Conservation (phyloP, 1,140 invertebrate genomes). For the Drosophila kohkoa region DNA sequence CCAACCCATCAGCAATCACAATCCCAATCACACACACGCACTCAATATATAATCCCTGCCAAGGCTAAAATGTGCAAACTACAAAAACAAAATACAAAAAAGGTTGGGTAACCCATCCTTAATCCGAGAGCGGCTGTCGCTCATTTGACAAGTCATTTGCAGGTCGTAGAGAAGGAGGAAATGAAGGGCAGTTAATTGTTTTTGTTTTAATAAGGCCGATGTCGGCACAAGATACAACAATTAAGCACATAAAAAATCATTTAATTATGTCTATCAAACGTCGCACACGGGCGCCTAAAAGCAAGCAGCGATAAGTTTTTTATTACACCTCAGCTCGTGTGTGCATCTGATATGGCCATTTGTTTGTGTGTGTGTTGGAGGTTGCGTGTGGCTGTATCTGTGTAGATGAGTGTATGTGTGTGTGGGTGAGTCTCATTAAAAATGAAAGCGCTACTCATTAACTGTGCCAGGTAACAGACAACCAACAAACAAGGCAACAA, state of each 20-base stretch:
- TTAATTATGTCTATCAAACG: constrained; percentile 78
- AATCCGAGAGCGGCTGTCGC: constrained; percentile 36
- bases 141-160: constrained; percentile 76
- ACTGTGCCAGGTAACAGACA: constrained; percentile 57
- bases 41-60: constrained; percentile 1
- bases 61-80: not conserved
- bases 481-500: constrained; percentile 35
- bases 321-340: constrained; percentile 61
- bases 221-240: constrained; percentile 64
- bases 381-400: constrained; percentile 19
- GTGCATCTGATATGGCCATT: constrained; percentile 31
- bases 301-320: constrained; percentile 71
- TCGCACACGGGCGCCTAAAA: constrained; percentile 60
- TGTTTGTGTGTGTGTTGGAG: constrained; percentile 9
- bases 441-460: constrained; percentile 74
- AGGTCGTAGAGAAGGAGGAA: constrained; percentile 60
- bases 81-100: not conserved
- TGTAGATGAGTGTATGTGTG: not conserved
- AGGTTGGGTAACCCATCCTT: constrained; percentile 10
- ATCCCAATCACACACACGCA: constrained; percentile 47
- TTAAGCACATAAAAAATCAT: constrained; percentile 80
- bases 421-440: constrained; percentile 70
- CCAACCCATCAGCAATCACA: constrained; percentile 25
- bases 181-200: constrained; percentile 33
- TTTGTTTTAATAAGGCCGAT: constrained; percentile 65